phyloP scores from a whole-genome alignment of 2,888 invertebrate genomes.

The Lepidocyrtoides sp. region DNA sequence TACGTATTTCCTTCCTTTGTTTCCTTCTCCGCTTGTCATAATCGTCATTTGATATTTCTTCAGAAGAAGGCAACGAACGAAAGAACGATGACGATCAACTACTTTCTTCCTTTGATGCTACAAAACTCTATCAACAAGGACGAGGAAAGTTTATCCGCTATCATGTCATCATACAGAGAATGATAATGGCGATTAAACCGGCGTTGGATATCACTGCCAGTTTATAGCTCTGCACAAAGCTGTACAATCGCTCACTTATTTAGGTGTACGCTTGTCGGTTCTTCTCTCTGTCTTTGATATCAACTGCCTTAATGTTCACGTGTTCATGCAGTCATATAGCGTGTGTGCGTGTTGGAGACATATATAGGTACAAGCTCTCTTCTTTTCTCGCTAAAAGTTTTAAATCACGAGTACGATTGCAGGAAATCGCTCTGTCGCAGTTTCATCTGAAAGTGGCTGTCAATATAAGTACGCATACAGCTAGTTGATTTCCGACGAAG shows the following conservation, averaged over 20 bases:
- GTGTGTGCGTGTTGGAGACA: slow-evolving; percentile 13
- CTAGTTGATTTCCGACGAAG: not conserved
- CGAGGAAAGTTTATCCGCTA: slow-evolving; percentile 32
- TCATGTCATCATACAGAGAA: slow-evolving; percentile 12
- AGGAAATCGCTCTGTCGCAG: not conserved
- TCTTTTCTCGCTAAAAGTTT: slow-evolving; percentile 15
- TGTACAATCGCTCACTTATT: not conserved
- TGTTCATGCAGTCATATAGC: not conserved
- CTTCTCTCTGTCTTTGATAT: no score
- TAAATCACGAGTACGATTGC: not conserved
- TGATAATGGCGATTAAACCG: slow-evolving; percentile 7
- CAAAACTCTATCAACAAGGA: slow-evolving; percentile 24
- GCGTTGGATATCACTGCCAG: not conserved
- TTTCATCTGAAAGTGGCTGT: not conserved
- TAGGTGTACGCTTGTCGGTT: not conserved
- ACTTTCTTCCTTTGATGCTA: slow-evolving; percentile 28
- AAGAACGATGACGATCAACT: slow-evolving; percentile 22
- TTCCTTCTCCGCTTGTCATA: slow-evolving; percentile 45
- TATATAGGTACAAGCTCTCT: not conserved
- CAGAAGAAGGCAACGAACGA: slow-evolving; percentile 24
- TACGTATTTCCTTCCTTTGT: slow-evolving; percentile 14
- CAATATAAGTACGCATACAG: not conserved
- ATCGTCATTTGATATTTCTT: slow-evolving; percentile 53
- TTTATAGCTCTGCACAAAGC: not conserved
- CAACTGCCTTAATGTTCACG: no score